Base-by-base conservation (phyloP, 64 coral and sea anemone species). In the Montipora foliosa region DNA sequence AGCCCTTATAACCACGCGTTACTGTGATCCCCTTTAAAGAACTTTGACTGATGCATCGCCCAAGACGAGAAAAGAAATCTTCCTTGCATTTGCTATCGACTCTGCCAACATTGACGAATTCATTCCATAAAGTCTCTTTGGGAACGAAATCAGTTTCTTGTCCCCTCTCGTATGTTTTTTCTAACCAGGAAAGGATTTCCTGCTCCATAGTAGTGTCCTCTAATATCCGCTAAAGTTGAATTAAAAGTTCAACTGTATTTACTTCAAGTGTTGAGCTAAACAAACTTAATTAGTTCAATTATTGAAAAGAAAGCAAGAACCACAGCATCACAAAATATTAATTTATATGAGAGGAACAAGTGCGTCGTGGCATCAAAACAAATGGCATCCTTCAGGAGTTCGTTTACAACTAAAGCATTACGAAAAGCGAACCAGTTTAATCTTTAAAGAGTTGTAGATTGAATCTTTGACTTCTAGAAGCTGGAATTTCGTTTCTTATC, bases 141-240 rank as follows among this genome's bases (percentile, higher is more conserved):
- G 0, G 16, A 17, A 79, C 14, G 47, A 79, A 79, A 79, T 53
- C 77, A 49, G 76, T 79, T 19, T 79, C 49, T 79, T 79, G 45
- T 79, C 48, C 49, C 12, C 45, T 79, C 15, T 79, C 77, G 16
- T 79, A 53, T 51, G 45, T 79, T 79, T 3, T 49, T 49, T 79
- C 47, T 79, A 53, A 49, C 77, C 77, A 79, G 77, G 77, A 79
- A 79, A 79, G 47, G 47, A 79, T 79, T 51, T 50, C 47, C 77
- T 79, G 47, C 20, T 79, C 77, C 47, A 79, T 79, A 49, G 77
- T 79, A 12, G 47, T 51, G 77, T 79, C 46, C 77, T 53, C 45
- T 50, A 79, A 79, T 79, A 51, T 17, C 70, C 70, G 25, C 70
- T 74, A 8, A 79, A 79, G 77, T 79, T 79, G 70, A 74, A 74